These are phyloP conservation scores for Selenia dentaria DNA, from an alignment of 2,888 invertebrate genomes.

Conservation along the genomic window DNA sequence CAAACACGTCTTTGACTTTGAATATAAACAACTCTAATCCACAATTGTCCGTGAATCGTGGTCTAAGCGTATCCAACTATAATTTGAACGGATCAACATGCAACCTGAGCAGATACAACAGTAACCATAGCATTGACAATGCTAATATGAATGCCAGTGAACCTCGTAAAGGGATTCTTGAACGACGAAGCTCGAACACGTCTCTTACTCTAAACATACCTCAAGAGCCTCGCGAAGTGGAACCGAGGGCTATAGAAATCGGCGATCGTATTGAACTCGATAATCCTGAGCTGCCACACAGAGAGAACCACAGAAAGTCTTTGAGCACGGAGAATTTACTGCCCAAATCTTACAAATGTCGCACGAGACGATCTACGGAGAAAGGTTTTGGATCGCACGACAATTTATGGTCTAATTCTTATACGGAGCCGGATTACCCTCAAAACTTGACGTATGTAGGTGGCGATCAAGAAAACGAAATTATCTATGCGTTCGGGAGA, in stretches of 20 bases:
- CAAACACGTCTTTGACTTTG: conserved; percentile 95
- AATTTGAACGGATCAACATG: conserved; percentile 79
- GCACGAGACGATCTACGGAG: conserved; percentile 60
- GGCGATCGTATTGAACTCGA: conserved; percentile 58
- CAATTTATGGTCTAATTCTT: conserved; percentile 77
- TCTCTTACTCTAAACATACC: conserved; percentile 88
- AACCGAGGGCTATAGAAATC: conserved; percentile 72
- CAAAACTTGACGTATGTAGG: conserved; percentile 73
- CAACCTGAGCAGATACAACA: conserved; percentile 76
- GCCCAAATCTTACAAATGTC: conserved; percentile 75
- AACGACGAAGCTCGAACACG: conserved; percentile 92
- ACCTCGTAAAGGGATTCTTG: conserved; percentile 86
- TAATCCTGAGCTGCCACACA: conserved; percentile 62
- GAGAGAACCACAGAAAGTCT: conserved; percentile 81
- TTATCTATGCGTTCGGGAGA: conserved; percentile 75
- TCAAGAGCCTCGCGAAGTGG: conserved; percentile 43
- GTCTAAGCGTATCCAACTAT: conserved; percentile 79
- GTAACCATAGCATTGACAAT: conserved; percentile 76
- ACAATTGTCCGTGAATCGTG: conserved; percentile 73
- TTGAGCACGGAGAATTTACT: conserved; percentile 86
- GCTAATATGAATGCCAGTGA: conserved; percentile 45
- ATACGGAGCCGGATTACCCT: conserved; percentile 65
- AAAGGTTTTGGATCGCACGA: conserved; percentile 78
- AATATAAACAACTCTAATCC: conserved; percentile 83
- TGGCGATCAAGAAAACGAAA: conserved; percentile 79